Evolutionary conservation across 2,797 vertebrate genomes (phyloP), one percentile per base, ranked within the genome.

Genomic region (Gallirallus australis): DNA sequence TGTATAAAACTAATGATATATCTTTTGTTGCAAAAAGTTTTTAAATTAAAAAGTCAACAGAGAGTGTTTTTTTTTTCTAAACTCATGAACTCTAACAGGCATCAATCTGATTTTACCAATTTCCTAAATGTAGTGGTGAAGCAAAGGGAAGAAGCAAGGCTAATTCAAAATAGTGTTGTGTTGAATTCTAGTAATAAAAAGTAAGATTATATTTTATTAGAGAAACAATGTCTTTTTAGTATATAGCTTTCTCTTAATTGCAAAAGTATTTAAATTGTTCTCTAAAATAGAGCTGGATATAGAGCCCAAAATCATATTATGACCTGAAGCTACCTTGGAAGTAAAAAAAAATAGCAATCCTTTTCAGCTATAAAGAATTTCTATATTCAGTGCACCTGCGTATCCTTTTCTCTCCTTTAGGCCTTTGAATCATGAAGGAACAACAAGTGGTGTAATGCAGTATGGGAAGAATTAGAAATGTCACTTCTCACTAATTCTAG

Each of bases 151-250:
- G 70, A 89, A 86, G 16, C 15, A 82, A 92, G 42, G 13, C 92
- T 91, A 84, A 71, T 97, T 94, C 89, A 79, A 95, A 95, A 78
- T 40, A 95, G 28, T n/a, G 65, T 11, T 39, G 8, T 88, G 59
- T 17, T 73, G 70, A 84, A 60, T 94, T 89, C 35, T 82, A 56
- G 52, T 88, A 69, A 72, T 75, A 86, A 69, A 82, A 79, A 40
- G 20, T 25, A 63, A 72, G 35, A 66, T 86, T 83, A 90, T 20
- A 7, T 63, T 91, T 28, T 52, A 70, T 52, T 66, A 72, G 31
- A 64, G 52, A 79, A 93, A 61, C n/a, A 3, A 2, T 37, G 23
- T 35, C 10, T 83, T 86, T 84, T 93, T 53, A 83, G 45, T 90
- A 71, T 68, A 66, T 15, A 61, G 50, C 37, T 90, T 94, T 82